Evolutionary conservation across 2,113 vertebrate species (phyloP).

Genomic region (Chitala chitala): DNA sequence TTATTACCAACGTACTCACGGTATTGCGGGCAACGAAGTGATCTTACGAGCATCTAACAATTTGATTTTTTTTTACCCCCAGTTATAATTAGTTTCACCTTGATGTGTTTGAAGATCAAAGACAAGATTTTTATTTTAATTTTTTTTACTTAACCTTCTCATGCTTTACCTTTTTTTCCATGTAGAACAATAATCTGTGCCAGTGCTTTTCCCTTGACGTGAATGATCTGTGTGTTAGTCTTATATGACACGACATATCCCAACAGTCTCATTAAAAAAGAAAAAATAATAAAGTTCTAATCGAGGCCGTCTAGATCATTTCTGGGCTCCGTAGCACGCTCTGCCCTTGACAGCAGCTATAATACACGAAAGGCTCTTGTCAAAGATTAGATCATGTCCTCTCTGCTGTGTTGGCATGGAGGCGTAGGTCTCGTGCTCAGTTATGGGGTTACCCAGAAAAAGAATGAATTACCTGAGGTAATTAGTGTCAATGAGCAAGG

Average conservation of each 20-base stretch:
- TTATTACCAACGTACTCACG: too few relatives aligned
- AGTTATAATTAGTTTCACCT: neutral
- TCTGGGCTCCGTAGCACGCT: neutral
- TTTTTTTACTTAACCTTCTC: neutral
- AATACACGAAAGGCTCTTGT: neutral
- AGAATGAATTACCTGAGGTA: neutral
- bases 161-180: neutral
- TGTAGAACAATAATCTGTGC: neutral
- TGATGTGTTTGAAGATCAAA: neutral
- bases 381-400: neutral
- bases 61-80: too few relatives aligned
- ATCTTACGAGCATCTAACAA: too few relatives aligned
- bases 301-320: neutral
- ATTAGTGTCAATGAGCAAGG: neutral
- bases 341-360: neutral
- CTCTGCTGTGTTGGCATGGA: neutral
- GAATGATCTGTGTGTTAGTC: neutral
- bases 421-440: neutral
- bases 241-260: neutral
- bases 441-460: neutral
- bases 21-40: too few relatives aligned
- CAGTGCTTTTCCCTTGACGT: conserved; percentile 8
- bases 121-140: neutral
- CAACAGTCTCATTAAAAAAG: too few relatives aligned
- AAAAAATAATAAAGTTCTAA: neutral